phyloP scores from a whole-genome alignment of 2,888 invertebrate species.

The Chrysolina oricalcia region DNA sequence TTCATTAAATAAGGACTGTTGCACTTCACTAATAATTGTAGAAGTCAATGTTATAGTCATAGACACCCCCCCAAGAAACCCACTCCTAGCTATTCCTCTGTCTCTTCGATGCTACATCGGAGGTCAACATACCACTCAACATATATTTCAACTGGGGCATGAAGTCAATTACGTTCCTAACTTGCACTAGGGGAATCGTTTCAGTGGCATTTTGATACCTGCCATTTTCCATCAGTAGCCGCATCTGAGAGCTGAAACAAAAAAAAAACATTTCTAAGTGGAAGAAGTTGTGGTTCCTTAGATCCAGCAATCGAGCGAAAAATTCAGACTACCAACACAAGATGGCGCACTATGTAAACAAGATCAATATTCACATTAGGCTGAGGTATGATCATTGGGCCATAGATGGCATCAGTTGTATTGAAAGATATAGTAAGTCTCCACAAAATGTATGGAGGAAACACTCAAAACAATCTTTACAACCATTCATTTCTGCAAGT shows the following conservation, averaged over 20 bases:
- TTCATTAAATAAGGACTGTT: conserved; percentile 46
- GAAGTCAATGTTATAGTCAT: conserved; percentile 53
- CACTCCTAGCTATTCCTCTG: conserved; percentile 79
- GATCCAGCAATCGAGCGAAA: no score
- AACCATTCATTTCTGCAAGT: no score
- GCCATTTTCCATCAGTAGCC: conserved; percentile 84
- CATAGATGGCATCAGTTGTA: no score
- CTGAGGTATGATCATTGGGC: no score
- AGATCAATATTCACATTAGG: no score
- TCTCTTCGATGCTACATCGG: conserved; percentile 72
- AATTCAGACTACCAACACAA: no score
- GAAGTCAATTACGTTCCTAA: conserved; percentile 87
- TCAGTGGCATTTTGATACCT: conserved; percentile 83
- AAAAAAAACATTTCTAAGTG: not conserved
- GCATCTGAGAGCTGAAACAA: conserved; percentile 76
- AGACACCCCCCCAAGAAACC: conserved; percentile 68
- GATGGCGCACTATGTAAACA: no score
- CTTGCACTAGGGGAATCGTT: conserved; percentile 85
- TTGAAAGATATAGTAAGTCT: no score
- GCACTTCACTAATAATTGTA: conserved; percentile 55
- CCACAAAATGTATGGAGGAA: no score
- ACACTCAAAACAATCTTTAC: no score
- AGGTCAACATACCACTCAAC: conserved; percentile 75
- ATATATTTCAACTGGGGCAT: conserved; percentile 93
- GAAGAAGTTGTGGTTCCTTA: no score